Evolutionary conservation across 2,888 invertebrate genomes (phyloP).

Genomic region (Incurvaria masculella): DNA sequence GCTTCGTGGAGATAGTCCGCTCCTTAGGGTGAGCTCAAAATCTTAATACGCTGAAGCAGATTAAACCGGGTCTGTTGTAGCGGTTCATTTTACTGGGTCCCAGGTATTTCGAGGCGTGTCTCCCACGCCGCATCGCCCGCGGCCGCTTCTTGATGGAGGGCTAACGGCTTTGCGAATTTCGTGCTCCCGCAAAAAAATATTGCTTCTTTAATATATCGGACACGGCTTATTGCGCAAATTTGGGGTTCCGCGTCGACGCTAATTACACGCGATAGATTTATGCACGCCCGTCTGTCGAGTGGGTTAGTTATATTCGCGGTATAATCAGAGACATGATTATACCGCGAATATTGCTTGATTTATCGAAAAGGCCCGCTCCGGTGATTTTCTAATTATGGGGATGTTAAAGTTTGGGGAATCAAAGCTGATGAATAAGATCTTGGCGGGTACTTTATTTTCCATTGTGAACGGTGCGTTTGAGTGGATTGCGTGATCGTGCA

Average conservation of each 20-base stretch:
- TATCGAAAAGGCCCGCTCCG: too few species aligned
- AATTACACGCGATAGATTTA: neutral
- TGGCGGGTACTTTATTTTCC: too few species aligned
- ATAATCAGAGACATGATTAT: too few species aligned
- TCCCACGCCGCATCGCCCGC: neutral
- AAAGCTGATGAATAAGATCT: too few species aligned
- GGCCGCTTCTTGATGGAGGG: neutral
- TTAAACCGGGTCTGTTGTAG: neutral
- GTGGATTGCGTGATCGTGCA: neutral
- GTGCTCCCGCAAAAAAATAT: neutral
- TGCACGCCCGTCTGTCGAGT: too few species aligned
- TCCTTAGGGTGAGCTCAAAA: too few species aligned
- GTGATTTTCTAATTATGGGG: too few species aligned
- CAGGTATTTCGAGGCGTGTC: neutral
- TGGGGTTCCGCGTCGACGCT: neutral
- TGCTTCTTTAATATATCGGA: neutral
- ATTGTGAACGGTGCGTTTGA: neutral
- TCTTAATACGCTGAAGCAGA: too few species aligned
- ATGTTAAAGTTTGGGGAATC: too few species aligned
- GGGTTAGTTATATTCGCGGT: too few species aligned
- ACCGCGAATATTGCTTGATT: too few species aligned
- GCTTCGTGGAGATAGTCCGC: too few species aligned
- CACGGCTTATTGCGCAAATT: neutral
- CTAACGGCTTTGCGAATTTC: neutral
- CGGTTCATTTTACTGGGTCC: neutral